phyloP scores from a whole-genome alignment of 2,797 vertebrate genomes.

The Alcedo atthis region DNA sequence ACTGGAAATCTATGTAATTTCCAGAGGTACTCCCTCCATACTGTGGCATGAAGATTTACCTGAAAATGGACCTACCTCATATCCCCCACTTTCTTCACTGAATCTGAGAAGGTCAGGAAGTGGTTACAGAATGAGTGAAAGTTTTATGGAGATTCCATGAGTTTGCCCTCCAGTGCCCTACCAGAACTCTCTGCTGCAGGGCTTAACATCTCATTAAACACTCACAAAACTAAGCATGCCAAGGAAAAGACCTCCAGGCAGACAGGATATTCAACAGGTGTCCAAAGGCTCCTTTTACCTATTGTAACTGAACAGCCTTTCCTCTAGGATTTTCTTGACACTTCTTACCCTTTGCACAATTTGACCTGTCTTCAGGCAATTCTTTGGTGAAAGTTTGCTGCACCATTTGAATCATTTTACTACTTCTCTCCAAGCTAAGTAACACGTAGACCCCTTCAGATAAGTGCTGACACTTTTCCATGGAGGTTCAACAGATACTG shows the following conservation, averaged over 20 bases:
- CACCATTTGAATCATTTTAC: not conserved
- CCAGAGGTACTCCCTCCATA: not conserved
- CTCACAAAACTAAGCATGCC: not conserved
- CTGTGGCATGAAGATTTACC: not conserved
- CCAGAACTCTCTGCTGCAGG: not conserved
- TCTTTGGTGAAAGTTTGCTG: not conserved
- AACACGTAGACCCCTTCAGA: not conserved
- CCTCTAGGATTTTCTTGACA: not conserved
- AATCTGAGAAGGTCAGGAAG: not conserved
- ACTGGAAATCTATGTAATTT: not conserved
- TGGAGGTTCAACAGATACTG: not conserved
- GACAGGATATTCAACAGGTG: not conserved
- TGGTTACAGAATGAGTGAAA: not conserved
- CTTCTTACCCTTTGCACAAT: not conserved
- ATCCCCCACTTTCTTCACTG: not conserved
- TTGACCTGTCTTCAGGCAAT: not conserved
- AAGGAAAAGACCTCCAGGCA: not conserved
- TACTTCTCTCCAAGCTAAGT: not conserved
- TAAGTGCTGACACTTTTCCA: not conserved
- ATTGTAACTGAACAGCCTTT: not conserved
- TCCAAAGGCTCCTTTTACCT: not conserved
- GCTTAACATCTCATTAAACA: not conserved
- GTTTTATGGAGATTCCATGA: not conserved
- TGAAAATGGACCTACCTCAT: not conserved
- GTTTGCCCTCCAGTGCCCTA: not conserved